Evolutionary conservation across 2,888 invertebrate genomes (phyloP).

Genomic region (Caenorhabditis becei): DNA sequence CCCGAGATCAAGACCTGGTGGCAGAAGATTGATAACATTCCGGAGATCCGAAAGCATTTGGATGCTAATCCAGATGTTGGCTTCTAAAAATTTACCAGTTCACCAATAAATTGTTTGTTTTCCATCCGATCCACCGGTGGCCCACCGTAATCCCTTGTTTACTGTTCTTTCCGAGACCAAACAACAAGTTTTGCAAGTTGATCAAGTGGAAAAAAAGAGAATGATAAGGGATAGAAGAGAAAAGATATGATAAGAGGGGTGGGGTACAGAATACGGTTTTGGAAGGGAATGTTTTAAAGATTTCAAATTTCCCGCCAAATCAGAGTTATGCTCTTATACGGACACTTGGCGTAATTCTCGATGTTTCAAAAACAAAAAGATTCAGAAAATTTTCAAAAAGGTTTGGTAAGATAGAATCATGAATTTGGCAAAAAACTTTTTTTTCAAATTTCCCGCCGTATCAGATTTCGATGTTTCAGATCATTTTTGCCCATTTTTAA

Average conservation of each 20-base stretch:
- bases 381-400: too few species aligned
- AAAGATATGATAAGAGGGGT: slow-evolving; percentile 31
- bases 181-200: slow-evolving; percentile 22
- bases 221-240: neutral
- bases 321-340: too few species aligned
- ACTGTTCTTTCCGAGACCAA: slow-evolving; percentile 15
- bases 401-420: too few species aligned
- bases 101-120: slow-evolving; percentile 17
- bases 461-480: too few species aligned
- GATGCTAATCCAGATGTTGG: slow-evolving; percentile 14
- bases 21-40: slow-evolving; percentile 30
- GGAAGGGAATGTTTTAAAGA: too few species aligned
- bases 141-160: neutral
- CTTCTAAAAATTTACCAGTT: slow-evolving; percentile 10
- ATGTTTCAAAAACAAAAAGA: too few species aligned
- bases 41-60: slow-evolving; percentile 31
- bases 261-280: too few species aligned
- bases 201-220: neutral
- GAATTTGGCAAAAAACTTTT: too few species aligned
- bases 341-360: too few species aligned
- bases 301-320: too few species aligned
- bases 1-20: slow-evolving; percentile 37
- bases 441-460: too few species aligned
- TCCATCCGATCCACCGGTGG: neutral
- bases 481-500: too few species aligned